Evolutionary conservation across 2,797 vertebrate genomes (phyloP).

Genomic region (Notoglanidium macrostoma): DNA sequence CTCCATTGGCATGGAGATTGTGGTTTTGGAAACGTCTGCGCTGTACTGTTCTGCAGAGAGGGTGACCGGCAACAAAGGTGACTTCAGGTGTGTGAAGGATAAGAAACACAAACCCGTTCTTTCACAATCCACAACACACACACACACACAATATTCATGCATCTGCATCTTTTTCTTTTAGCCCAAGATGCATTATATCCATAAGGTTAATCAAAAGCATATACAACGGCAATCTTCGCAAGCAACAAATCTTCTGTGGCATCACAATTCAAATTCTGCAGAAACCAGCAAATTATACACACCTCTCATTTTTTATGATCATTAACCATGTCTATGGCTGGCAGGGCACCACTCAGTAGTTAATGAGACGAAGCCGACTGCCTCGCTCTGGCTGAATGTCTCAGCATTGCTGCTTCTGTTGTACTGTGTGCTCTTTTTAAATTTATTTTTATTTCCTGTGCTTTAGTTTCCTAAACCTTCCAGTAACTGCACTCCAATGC

Average conservation of each 20-base stretch:
- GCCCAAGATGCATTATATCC: background rate
- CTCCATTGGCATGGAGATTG: slow-evolving; percentile 85
- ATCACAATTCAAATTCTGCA: slow-evolving; percentile 26
- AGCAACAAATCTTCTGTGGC: slow-evolving; percentile 7
- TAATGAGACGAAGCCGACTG: slow-evolving; percentile 38
- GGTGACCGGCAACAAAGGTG: slow-evolving; percentile 88
- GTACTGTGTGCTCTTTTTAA: slow-evolving; percentile 47
- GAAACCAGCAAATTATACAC: slow-evolving; percentile 40
- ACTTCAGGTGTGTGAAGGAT: slow-evolving; percentile 82
- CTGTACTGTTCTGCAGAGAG: slow-evolving; percentile 85
- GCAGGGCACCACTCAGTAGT: slow-evolving; percentile 43
- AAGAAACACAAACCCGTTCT: slow-evolving; percentile 11
- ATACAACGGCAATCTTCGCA: background rate
- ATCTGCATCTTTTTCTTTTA: background rate
- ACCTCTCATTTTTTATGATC: slow-evolving; percentile 42
- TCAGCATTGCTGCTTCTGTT: slow-evolving; percentile 28
- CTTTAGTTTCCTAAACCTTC: slow-evolving; percentile 50
- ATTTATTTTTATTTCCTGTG: slow-evolving; percentile 46
- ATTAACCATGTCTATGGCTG: slow-evolving; percentile 42
- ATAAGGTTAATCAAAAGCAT: slow-evolving; percentile 18
- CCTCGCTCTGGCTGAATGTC: slow-evolving; percentile 14
- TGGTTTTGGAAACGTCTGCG: slow-evolving; percentile 85
- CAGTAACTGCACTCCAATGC: slow-evolving; percentile 37
- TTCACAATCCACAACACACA: background rate
- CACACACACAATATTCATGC: background rate